Evolutionary conservation across 2,113 vertebrate species (phyloP), one percentile per base, ranked within the genome.

Genomic region (Ceyx cyanopectus): DNA sequence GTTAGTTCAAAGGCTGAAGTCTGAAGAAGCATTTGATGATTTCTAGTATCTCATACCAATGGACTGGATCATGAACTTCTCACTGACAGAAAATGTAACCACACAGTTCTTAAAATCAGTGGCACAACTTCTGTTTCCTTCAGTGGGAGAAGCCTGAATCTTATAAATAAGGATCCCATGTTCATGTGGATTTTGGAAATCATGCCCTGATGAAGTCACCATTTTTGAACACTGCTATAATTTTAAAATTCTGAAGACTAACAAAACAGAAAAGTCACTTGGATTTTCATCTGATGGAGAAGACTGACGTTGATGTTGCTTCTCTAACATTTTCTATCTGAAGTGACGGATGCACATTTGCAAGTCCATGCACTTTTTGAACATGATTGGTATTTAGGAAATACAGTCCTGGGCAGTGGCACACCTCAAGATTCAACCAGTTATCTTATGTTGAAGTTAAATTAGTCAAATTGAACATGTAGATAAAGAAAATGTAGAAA

Each of bases 1-100:
- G 18, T 57, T 45, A 34, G 34, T 81, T 89, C 80, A 86, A 84
- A 90, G 69, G 60, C 37, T 87, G 81, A 93, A 56, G 40, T 81
- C 70, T 79, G 50, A 95, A 72, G 45, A 94, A 86, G 16, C 13
- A 65, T 77, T 90, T 48, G 74, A 68, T 81, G 0, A 53, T 61
- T 81, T 57, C 40, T 67, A 62, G 8, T 32, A 70, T 81, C 41
- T 78, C 40, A 54, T 68, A 72, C 23, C 40, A 72, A 78, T 15
- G 24, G 69, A 50, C 66, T 68, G 74, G 90, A 70, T 79, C 34
- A 68, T 46, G 69, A 90, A 78, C 45, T 57, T 80, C 50, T 53
- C n/a, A 20, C 26, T 37, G 53, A 57, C n/a, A 70, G 66, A 85
- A 76, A 57, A 10, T 0, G 1, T 61, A 82, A 73, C 21, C 19